A percentile compares a stretch with the other conserved stretches of the same genome.
Conservation (phyloP, 2,797 vertebrate genomes). For the Lutjanus campechanus region DNA sequence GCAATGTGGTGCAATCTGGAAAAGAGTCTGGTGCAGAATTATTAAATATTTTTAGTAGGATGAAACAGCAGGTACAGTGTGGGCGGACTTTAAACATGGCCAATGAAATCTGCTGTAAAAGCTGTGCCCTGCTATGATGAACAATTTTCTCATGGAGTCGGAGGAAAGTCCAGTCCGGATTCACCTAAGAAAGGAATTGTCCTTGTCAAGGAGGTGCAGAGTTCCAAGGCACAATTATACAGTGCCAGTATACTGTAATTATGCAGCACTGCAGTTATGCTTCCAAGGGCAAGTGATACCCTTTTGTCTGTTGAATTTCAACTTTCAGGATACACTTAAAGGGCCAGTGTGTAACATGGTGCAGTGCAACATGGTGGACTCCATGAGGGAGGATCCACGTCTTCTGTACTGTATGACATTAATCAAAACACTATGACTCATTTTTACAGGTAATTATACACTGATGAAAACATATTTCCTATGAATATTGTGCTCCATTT, state of each 20-base stretch:
- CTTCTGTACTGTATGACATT: too few relatives aligned
- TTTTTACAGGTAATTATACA: too few relatives aligned
- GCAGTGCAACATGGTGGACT: too few relatives aligned
- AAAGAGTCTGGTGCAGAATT: neutral
- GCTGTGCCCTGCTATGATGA: slow-evolving; percentile 1
- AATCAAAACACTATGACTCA: too few relatives aligned
- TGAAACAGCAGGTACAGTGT: slow-evolving; percentile 26
- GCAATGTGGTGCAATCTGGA: neutral
- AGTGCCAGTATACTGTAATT: neutral
- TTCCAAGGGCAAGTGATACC: neutral
- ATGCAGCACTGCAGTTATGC: neutral
- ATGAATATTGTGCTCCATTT: too few relatives aligned
- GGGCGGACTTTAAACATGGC: neutral
- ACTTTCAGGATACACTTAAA: neutral
- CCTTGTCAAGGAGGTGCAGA: neutral
- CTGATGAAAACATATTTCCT: too few relatives aligned
- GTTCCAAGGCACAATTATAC: neutral
- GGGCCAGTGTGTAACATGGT: too few relatives aligned
- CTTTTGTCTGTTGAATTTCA: neutral
- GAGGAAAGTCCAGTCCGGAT: neutral
- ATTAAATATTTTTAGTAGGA: slow-evolving; percentile 4
- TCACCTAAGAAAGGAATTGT: neutral
- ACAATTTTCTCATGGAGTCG: neutral
- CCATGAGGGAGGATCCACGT: too few relatives aligned
- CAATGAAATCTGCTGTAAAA: slow-evolving; percentile 22